phyloP scores from a whole-genome alignment of 2,113 vertebrate species.

The Urocynchramus pylzowi region DNA sequence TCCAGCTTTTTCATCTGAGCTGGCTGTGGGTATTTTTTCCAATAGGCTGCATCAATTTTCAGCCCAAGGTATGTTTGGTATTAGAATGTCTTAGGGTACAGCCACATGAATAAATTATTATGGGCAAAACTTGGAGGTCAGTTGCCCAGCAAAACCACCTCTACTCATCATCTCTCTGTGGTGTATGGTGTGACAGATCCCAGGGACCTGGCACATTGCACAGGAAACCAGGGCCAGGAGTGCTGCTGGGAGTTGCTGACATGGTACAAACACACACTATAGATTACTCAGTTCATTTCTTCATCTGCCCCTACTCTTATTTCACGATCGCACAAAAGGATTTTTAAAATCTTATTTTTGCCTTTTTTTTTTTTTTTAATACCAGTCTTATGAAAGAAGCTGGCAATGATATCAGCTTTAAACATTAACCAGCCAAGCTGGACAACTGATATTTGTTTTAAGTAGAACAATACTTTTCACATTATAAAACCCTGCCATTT shows the following conservation, averaged over 20 bases:
- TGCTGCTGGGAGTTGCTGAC: conserved; percentile 22
- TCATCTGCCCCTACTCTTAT: background rate
- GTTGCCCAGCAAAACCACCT: conserved; percentile 41
- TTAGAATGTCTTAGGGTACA: background rate
- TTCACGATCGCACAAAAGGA: background rate
- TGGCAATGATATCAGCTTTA: background rate
- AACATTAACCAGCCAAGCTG: background rate
- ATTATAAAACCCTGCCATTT: background rate
- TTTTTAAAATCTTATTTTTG: background rate
- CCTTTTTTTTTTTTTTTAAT: background rate
- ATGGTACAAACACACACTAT: background rate
- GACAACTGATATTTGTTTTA: background rate
- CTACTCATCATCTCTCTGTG: conserved; percentile 24
- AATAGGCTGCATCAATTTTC: background rate
- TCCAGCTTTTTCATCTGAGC: background rate
- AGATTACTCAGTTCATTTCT: background rate
- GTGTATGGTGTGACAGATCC: conserved; percentile 26
- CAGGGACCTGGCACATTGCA: conserved; percentile 23
- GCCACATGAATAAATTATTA: conserved; percentile 32
- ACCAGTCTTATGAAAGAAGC: background rate
- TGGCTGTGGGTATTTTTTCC: background rate
- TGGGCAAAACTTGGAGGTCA: conserved; percentile 18
- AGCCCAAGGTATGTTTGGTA: conserved; percentile 1
- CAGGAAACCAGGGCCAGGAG: conserved; percentile 36
- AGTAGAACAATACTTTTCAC: background rate